These are phyloP conservation scores for Amniataba percoides DNA, from an alignment of 2,797 vertebrate species.

Conservation along the genomic window DNA sequence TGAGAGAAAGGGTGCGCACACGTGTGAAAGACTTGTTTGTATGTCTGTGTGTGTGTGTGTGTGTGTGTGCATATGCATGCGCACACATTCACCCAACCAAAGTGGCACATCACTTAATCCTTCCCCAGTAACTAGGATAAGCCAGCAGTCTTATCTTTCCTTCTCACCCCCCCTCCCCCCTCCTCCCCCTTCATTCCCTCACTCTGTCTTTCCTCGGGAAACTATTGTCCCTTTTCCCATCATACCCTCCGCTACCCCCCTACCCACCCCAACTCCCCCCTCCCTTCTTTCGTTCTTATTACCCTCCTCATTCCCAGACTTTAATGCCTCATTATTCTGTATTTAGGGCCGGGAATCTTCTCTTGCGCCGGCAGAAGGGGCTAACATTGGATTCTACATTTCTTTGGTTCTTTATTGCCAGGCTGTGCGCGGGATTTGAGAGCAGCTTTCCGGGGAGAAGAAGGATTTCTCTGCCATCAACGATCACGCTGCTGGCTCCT, in stretches of 20 bases:
- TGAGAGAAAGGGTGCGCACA: conserved; percentile 23
- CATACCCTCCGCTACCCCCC: conserved; percentile 19
- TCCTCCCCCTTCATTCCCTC: conserved; percentile 39
- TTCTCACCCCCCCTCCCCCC: conserved; percentile 22
- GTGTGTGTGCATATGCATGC: background rate
- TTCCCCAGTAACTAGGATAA: conserved; percentile 80
- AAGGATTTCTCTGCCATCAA: conserved; percentile 48
- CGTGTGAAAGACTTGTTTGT: conserved; percentile 31
- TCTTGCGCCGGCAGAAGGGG: conserved; percentile 45
- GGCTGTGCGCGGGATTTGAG: conserved; percentile 63
- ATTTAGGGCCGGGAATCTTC: conserved; percentile 70
- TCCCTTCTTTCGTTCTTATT: conserved; percentile 55
- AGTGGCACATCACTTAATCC: conserved; percentile 78
- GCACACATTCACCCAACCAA: conserved; percentile 58
- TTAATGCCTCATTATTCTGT: conserved; percentile 78
- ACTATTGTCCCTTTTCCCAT: conserved; percentile 70
- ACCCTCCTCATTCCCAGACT: conserved; percentile 65
- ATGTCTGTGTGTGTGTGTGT: conserved; percentile 23
- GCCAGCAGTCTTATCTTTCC: conserved; percentile 74
- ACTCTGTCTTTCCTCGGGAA: conserved; percentile 70
- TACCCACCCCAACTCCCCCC: background rate
- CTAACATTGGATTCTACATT: conserved; percentile 59
- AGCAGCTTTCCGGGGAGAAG: conserved; percentile 42
- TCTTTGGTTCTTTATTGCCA: conserved; percentile 61
- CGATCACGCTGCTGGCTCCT: conserved; percentile 39